phyloP scores from a whole-genome alignment of 2,113 vertebrate genomes.

The Neolamprologus modestus region DNA sequence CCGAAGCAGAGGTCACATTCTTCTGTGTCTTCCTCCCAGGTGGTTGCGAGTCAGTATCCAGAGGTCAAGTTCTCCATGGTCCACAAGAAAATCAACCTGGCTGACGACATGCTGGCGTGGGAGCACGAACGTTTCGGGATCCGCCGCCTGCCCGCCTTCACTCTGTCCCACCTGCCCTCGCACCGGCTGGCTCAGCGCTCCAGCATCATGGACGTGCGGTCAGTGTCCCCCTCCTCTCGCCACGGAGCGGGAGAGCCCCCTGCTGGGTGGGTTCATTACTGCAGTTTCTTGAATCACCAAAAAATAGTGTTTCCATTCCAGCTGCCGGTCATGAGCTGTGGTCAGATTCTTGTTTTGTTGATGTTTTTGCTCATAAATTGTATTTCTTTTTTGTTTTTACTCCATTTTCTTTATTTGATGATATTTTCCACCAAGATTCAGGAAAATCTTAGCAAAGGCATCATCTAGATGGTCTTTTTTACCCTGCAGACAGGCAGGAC shows the following conservation, averaged over 20 bases:
- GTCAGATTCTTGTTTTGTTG: not conserved
- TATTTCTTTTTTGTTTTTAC: not conserved
- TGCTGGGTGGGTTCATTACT: slow-evolving; percentile 68
- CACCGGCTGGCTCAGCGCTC: slow-evolving; percentile 85
- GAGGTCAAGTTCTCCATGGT: slow-evolving; percentile 96
- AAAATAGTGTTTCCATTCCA: not conserved
- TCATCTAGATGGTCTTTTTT: not conserved
- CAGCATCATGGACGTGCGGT: slow-evolving; percentile 98
- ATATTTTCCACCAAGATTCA: not conserved
- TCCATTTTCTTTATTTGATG: not conserved
- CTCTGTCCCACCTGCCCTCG: slow-evolving; percentile 89
- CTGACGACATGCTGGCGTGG: slow-evolving; percentile 94
- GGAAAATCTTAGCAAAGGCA: not conserved
- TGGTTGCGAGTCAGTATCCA: slow-evolving; percentile 80
- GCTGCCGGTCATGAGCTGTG: not conserved
- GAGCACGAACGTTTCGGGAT: slow-evolving; percentile 97
- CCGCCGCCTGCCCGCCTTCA: slow-evolving; percentile 91
- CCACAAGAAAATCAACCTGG: slow-evolving; percentile 98
- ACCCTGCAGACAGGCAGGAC: not conserved
- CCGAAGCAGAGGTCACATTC: not conserved
- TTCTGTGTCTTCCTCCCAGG: slow-evolving; percentile 57
- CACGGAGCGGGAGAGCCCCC: slow-evolving; percentile 71
- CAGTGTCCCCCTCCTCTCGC: slow-evolving; percentile 64
- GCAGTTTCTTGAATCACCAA: slow-evolving; percentile 9
- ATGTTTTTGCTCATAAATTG: not conserved